Evolutionary conservation across 2,797 vertebrate species (phyloP).

Genomic region (Onychomys arenicola): DNA sequence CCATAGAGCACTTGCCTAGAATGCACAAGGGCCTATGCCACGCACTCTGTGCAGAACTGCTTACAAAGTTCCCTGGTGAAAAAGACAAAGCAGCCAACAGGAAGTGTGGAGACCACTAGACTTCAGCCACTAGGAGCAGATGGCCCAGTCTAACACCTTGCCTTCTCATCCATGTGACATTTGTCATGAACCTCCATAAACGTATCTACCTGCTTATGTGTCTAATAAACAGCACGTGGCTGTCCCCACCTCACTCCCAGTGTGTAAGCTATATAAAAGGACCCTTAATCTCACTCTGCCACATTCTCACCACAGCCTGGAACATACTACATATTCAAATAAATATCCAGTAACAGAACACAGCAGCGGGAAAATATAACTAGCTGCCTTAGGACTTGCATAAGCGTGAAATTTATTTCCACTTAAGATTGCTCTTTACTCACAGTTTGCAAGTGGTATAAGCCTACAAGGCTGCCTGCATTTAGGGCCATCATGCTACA

Average conservation of each 20-base stretch:
- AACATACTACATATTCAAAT: background rate
- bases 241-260: background rate
- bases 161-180: background rate
- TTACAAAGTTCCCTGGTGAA: conserved; percentile 19
- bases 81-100: conserved; percentile 8
- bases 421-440: background rate
- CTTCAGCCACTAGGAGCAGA: background rate
- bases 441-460: background rate
- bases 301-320: background rate
- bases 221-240: background rate
- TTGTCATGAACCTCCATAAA: background rate
- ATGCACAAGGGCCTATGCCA: background rate
- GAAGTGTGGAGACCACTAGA: background rate
- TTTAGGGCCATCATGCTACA: background rate
- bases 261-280: background rate
- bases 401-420: conserved; percentile 24
- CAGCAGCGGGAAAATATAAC: background rate
- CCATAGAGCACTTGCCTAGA: background rate
- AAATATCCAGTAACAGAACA: background rate
- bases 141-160: background rate
- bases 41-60: background rate
- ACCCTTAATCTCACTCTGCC: background rate
- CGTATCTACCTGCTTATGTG: background rate
- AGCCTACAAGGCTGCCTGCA: background rate
- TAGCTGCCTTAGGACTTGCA: background rate